phyloP scores from a whole-genome alignment of 2,888 invertebrate genomes.

The Zaprionus lineosus region DNA sequence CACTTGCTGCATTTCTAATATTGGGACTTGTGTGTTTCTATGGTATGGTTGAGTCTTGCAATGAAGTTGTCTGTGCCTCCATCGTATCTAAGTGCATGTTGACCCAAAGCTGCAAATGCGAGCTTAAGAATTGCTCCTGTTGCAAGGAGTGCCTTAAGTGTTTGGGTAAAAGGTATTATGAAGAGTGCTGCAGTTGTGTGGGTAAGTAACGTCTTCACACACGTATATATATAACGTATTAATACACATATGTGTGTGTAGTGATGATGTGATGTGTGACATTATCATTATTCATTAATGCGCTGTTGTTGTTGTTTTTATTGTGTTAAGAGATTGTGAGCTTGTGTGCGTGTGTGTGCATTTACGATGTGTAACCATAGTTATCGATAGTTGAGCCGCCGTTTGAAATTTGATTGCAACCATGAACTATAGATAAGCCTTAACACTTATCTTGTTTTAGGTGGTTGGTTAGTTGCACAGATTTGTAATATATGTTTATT shows the following conservation, averaged over 20 bases:
- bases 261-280: slow-evolving; percentile 60
- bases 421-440: slow-evolving; percentile 16
- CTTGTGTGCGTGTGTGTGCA: slow-evolving; percentile 23
- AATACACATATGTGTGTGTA: slow-evolving; percentile 12
- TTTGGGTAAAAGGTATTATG: slow-evolving; percentile 90
- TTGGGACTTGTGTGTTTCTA: slow-evolving; percentile 74
- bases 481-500: neutral
- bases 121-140: slow-evolving; percentile 95
- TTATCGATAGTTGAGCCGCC: slow-evolving; percentile 64
- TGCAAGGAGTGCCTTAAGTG: slow-evolving; percentile 97
- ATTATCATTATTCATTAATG: slow-evolving; percentile 53
- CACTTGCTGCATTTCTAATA: slow-evolving; percentile 65
- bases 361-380: slow-evolving; percentile 48
- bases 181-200: slow-evolving; percentile 98
- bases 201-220: slow-evolving; percentile 86
- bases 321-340: slow-evolving; percentile 24
- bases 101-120: slow-evolving; percentile 97
- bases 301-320: slow-evolving; percentile 38
- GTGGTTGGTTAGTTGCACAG: neutral
- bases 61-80: slow-evolving; percentile 97
- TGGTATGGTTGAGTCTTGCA: slow-evolving; percentile 85
- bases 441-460: slow-evolving; percentile 20
- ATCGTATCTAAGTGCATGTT: slow-evolving; percentile 98
- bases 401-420: slow-evolving; percentile 56
- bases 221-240: slow-evolving; percentile 1